Evolutionary conservation across 1,140 invertebrate genomes (phyloP), one percentile per base, ranked within the genome.

Genomic region (Trichonephila clavipes): DNA sequence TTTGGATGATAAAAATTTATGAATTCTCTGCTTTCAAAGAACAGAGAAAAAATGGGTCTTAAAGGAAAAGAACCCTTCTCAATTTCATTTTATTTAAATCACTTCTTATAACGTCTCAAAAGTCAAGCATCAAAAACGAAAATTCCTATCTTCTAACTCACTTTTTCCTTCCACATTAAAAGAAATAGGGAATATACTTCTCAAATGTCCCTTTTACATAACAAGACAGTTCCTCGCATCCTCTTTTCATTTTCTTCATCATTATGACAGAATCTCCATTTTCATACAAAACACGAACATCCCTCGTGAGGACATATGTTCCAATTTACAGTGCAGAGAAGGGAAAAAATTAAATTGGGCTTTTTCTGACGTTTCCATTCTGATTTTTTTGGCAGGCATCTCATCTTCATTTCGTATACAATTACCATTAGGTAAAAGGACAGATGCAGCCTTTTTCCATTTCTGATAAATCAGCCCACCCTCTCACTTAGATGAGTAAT

Each of bases 401-500:
- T 72, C 24, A 14, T 24, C 66, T 14, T 72, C 66, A 72, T 72
- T 72, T 14, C 69, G 69, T 24, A 24, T 34, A 72, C 69, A 72
- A 72, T 72, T 72, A 72, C 69, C 69, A 83, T 51, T 83, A 51
- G 18, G 44, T 18, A 44, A 24, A 44, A 83, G 81, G 69, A 34
- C n/a, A 28, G 2, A 72, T 28, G 28, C 24, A n/a, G 28, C 28
- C 69, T 72, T 72, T 24, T 81, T 40, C 40, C 21, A 44, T 58
- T 51, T 83, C 51, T 83, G 81, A 62, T 62, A 86, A 86, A 59
- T 59, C 59, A 18, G 10, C 44, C 58, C n/a, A 7, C 4, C n/a
- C 83, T 5, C 59, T 51, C 81, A 83, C 81, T 83, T 86, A 28
- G 8, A 62, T 14, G 85, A 16, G n/a, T 87, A 87, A 87, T 87